These are phyloP conservation scores for Timema podura DNA, from an alignment of 2,888 invertebrate genomes.

Conservation along the genomic window DNA sequence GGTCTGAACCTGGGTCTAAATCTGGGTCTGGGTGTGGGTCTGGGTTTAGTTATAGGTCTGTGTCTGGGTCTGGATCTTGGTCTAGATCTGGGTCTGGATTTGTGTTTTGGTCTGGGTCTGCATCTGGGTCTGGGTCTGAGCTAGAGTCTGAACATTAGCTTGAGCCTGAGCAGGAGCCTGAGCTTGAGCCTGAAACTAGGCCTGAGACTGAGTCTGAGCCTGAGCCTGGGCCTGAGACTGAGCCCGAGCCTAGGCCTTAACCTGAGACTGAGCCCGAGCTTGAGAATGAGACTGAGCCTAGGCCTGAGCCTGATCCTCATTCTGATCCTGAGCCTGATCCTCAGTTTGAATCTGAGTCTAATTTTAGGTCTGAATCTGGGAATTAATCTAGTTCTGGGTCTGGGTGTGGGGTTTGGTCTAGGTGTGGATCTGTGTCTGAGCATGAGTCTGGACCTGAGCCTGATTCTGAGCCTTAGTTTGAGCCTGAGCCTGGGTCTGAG, in stretches of 20 bases:
- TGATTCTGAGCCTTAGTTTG: constrained; percentile 1
- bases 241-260: neutral
- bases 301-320: constrained; percentile 16
- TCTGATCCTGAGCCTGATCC: constrained; percentile 5
- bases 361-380: neutral
- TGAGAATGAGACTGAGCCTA: constrained; percentile 30
- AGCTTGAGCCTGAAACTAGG: constrained; percentile 31
- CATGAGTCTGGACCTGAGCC: constrained; percentile 31
- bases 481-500: neutral
- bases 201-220: constrained; percentile 33
- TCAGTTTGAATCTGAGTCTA: neutral
- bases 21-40: constrained; percentile 27
- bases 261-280: constrained; percentile 9
- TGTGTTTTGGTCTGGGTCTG: constrained; percentile 20
- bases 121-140: neutral
- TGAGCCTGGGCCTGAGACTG: neutral
- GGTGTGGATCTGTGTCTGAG: constrained; percentile 33
- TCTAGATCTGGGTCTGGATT: constrained; percentile 30
- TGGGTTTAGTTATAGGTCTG: constrained; percentile 32
- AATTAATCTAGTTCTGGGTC: neutral
- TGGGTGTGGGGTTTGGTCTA: neutral
- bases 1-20: constrained; percentile 30
- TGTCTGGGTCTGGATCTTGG: constrained; percentile 33
- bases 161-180: constrained; percentile 21
- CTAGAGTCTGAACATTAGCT: neutral